Base-by-base conservation (phyloP, 2,797 vertebrate genomes). In the Enteromius paludinosus region DNA sequence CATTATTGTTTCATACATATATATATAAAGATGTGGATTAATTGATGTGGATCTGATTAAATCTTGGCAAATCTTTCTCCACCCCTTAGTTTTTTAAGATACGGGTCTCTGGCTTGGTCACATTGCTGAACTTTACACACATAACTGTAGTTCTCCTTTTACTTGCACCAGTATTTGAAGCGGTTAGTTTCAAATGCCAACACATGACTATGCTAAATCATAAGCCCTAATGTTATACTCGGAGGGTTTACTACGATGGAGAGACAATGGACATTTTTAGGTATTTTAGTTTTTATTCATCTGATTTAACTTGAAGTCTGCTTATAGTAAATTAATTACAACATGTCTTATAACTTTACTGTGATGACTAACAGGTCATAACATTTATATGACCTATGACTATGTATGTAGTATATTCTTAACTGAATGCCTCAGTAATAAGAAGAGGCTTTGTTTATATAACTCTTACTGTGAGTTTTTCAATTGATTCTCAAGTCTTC, bases 221-320 rank as follows among this genome's bases (percentile, higher is more conserved):
- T 56, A 61, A 70, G 14, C 65, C 15, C 38, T 38, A 23, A 88
- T 88, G 87, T 80, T 61, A 12, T 59, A 28, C 59, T 49, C 49
- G 1, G 65, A 68, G 49, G n/a, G 1, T 43, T 47, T 30, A 47
- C 62, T 18, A 28, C 41, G 3, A 23, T 59, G 54, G 49, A 76
- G 64, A 82, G 5, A 25, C 68, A 1, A 49, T 38, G 62, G 61
- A 83, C 47, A 62, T 25, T 18, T 52, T 73, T 81, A 49, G 86
- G 87, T 88, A 88, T 85, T 61, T 59, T 62, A 33, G 47, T 43
- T 18, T 45, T 6, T 11, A n/a, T 4, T 71, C 11, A 35, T 66
- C n/a, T 66, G 79, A 18, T 70, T 81, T 28, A 28, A 65, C 35
- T 18, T 20, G 41, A 66, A 78, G 30, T 30, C 30, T 30, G 30